Evolutionary conservation across 2,113 vertebrate species (phyloP), one percentile per base, ranked within the genome.

Genomic region (Rhodinocichla rosea): DNA sequence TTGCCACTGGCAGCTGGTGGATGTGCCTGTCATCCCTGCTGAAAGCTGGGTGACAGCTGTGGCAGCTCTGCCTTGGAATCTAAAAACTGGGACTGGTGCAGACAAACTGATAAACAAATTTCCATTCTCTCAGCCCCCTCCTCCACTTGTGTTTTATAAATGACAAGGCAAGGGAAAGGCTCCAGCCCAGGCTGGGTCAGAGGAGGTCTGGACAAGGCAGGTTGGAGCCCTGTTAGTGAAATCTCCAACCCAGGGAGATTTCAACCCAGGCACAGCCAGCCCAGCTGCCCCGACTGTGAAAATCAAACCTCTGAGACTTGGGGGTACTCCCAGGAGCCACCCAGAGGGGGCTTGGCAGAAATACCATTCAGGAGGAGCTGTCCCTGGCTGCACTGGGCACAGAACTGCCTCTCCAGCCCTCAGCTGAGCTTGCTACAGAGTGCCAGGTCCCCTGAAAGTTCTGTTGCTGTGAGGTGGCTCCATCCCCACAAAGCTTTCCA

Each of bases 11-110:
- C 90, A 93, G 90, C 75, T 90, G 90, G 53, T 62, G 42, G 42
- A 73, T 6, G 33, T 57, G 85, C 88, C 81, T 94, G 85, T 65
- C 85, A 65, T 92, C 71, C 69, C 79, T 92, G 67, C 3, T 86
- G 90, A 86, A 92, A 93, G 78, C 22, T 57, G 49, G 67, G 82
- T 90, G 92, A 70, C 92, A 96, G 86, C 88, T 79, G 78, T 18
- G 60, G 74, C 44, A 90, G 59, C 49, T 90, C 53, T 90, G 75
- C 27, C 87, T 77, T 88, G 71, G 63, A 92, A 88, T 62, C 67
- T 53, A 40, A 88, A 96, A 93, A 65, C 0, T 83, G 63, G 50
- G 70, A 76, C 62, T 85, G 33, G 70, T 32, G 59, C 75, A 94
- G 75, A 65, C 53, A 88, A 86, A 85, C 71, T 24, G n/a, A 86